Base-by-base conservation (phyloP, 2,888 invertebrate species). In the Achlya flavicornis region DNA sequence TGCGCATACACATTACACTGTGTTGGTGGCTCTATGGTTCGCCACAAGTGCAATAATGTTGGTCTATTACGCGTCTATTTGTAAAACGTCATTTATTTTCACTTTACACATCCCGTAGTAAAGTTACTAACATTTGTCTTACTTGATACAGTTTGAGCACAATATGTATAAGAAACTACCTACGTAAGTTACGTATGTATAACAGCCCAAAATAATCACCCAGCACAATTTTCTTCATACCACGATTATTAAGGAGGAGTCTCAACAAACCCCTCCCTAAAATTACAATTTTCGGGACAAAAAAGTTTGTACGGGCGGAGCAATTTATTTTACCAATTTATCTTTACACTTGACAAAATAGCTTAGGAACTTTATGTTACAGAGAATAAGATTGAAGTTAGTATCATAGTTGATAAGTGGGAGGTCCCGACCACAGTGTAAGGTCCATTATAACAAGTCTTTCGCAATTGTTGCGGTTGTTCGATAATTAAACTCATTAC, bases 401-500 rank as follows among this genome's bases (percentile, higher is more conserved):
- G 26, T 26, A 11, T 60, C 43, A 12, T 10, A 53, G 19, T 19
- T 19, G 10, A 48, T 16, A 53, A 19, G n/a, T 16, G 53, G 10
- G 14, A n/a, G 53, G 53, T 7, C 4, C 10, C 7, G 8, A 48
- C 16, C 53, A 19, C 53, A 53, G 53, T 19, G 10, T 53, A 19
- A 8, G 10, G 3, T 53, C 16, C 53, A 53, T 53, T 53, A 53
- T 14, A 53, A 53, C 53, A 53, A 53, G 53, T 53, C 53, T 53
- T 53, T 19, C 53, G 19, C 53, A 53, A 53, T 53, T 19, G 53
- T 53, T 53, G 53, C 33, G 76, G 72, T 41, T 60, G 41, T 43
- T 19, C 73, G 76, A 80, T 84, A 83, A 84, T 85, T 83, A 84
- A 80, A 72, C 76, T 76, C 78, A 83, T 85, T 85, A 85, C 77